A percentile compares a stretch with the other conserved stretches of the same genome.
Conservation (phyloP, 2,113 vertebrate species). For the Ceratotherium simum region DNA sequence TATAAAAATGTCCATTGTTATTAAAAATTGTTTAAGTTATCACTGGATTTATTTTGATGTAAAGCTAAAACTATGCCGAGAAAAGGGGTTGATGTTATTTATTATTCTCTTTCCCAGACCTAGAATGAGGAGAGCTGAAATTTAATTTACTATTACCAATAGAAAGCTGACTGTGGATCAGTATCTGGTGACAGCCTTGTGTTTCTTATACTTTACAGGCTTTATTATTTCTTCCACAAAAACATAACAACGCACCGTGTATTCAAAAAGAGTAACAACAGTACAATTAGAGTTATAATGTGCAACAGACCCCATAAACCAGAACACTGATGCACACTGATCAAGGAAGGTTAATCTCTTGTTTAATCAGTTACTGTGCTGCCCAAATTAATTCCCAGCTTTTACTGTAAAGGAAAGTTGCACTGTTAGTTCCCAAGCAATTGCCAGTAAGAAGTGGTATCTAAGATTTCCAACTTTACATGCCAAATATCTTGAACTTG, state of each 20-base stretch:
- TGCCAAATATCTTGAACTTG: background rate
- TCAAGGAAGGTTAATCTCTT: background rate
- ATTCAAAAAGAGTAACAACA: background rate
- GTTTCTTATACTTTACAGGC: conserved; percentile 17
- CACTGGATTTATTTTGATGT: conserved; percentile 26
- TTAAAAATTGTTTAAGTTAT: conserved; percentile 57
- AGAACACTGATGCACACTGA: background rate
- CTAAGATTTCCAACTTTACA: background rate
- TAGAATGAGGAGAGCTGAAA: conserved; percentile 53
- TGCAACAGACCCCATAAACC: background rate
- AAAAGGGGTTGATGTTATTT: conserved; percentile 15
- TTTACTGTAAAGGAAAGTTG: background rate
- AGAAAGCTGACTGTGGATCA: conserved; percentile 8
- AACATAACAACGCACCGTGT: background rate
- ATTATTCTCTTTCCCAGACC: conserved; percentile 23
- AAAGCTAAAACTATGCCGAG: conserved; percentile 40
- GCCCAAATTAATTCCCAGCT: background rate
- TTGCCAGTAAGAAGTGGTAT: background rate
- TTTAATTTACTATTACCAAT: conserved; percentile 63
- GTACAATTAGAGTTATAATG: background rate
- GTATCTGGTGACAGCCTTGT: conserved; percentile 38
- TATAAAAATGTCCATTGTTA: conserved; percentile 30
- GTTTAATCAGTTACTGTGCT: background rate
- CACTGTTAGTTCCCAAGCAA: background rate
- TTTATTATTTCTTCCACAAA: conserved; percentile 61